Evolutionary conservation across 2,888 invertebrate species (phyloP).

Genomic region (Eupeodes latifasciatus): DNA sequence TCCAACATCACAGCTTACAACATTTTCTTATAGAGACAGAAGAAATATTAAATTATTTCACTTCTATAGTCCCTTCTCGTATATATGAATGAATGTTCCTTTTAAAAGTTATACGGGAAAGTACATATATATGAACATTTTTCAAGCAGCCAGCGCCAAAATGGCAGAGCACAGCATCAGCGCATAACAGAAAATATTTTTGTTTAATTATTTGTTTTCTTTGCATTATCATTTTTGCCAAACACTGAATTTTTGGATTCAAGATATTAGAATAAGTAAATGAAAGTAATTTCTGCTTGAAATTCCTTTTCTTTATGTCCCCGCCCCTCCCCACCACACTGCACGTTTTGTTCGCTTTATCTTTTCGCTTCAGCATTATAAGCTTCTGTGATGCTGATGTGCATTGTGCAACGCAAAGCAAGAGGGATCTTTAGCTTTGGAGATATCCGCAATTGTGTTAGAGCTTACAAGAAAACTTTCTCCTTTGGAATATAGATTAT

Average conservation of each 20-base stretch:
- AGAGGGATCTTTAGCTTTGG: conserved; percentile 16
- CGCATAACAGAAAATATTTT: conserved; percentile 47
- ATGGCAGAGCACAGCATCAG: conserved; percentile 1
- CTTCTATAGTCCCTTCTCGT: not conserved
- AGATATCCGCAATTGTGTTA: conserved; percentile 22
- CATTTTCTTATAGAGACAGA: too few species aligned
- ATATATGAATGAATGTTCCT: not conserved
- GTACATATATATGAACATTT: too few species aligned
- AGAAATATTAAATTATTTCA: conserved; percentile 6
- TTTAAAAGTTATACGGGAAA: not conserved
- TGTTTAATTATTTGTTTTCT: conserved; percentile 66
- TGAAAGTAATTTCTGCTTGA: conserved; percentile 49
- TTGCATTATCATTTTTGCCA: conserved; percentile 48
- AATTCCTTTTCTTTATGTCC: conserved; percentile 41
- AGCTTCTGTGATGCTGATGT: not conserved
- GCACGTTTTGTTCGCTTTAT: conserved; percentile 25
- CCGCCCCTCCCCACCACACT: not conserved
- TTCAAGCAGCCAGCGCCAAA: not conserved
- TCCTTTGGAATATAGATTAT: conserved; percentile 17
- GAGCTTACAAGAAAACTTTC: conserved; percentile 14
- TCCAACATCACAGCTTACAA: too few species aligned
- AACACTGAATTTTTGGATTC: conserved; percentile 60
- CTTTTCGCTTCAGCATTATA: not conserved
- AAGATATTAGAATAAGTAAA: conserved; percentile 59
- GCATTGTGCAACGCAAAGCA: conserved; percentile 4